These are phyloP conservation scores for Sitta europaea DNA, from an alignment of 2,113 vertebrate genomes.

Conservation along the genomic window DNA sequence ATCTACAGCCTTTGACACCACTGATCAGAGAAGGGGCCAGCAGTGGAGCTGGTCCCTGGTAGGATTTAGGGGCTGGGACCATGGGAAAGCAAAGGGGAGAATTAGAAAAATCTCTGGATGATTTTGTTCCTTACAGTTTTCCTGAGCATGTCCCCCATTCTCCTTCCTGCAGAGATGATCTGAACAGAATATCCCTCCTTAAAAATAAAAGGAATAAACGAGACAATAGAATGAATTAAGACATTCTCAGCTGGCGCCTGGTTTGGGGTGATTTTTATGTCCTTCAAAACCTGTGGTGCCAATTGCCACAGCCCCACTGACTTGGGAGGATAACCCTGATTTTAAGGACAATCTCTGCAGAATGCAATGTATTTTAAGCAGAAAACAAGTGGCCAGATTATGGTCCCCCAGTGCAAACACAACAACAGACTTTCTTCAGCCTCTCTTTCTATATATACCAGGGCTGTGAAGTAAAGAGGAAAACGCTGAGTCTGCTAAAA, in stretches of 20 bases:
- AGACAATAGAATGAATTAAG: neutral
- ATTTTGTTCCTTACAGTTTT: neutral
- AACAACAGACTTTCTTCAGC: slow-evolving; percentile 12
- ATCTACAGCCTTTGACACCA: neutral
- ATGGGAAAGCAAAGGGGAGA: neutral
- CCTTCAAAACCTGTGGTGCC: neutral
- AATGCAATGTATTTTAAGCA: neutral
- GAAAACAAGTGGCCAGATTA: neutral
- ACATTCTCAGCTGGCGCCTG: neutral
- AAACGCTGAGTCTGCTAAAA: slow-evolving; percentile 44
- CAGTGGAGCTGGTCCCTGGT: neutral
- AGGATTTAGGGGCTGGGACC: neutral
- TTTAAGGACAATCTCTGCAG: neutral
- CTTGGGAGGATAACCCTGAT: neutral
- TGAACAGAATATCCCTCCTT: neutral
- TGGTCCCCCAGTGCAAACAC: neutral
- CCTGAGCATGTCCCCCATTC: neutral
- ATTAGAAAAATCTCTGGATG: neutral
- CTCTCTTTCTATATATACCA: neutral
- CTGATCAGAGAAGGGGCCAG: neutral
- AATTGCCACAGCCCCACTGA: neutral
- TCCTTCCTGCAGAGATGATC: neutral
- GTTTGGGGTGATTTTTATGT: neutral
- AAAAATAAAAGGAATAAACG: neutral
- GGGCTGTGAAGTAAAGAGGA: slow-evolving; percentile 14